Evolutionary conservation across 2,888 invertebrate genomes (phyloP), one percentile per base, ranked within the genome.

Genomic region (Platycheirus albimanus): DNA sequence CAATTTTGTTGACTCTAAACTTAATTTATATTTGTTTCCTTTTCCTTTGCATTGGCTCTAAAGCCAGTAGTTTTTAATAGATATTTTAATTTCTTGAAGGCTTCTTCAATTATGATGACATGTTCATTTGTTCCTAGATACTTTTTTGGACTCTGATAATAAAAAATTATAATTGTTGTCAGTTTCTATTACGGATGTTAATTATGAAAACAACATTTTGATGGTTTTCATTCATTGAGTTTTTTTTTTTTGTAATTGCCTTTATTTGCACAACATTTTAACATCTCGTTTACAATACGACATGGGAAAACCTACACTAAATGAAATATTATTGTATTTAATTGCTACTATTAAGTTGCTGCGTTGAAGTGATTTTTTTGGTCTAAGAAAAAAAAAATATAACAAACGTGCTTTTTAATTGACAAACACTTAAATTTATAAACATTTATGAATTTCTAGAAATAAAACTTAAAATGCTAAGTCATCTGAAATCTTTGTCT

Each of bases 181-280:
- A 33, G 52, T 52, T 52, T 52, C 52, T 52, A 52, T 33, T 33
- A 33, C 15, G 28, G 28, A 33, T 15, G 11, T 17, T 52, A 17
- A 20, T 20, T 24, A 47, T 24, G 17, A 20, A 47, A 47, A 24
- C 13, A 10, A 15, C 13, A 15, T 28, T 51, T 51, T 28, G 30
- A 33, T 33, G 30, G 7, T 36, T 38, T 38, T 38, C 13, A 6
- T 15, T 38, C 7, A 33, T 33, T 30, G 17, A 30, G 28, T 49
- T 28, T 28, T 28, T 6, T 15, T 33, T 19, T 28, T 52, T 33
- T 33, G 33, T 52, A 52, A 52, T 52, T 52, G 52, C 19, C 33
- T 52, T 36, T 33, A 36, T 52, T 19, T 52, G 52, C 19, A 2
- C 19, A 33, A 36, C 19, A 33, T 11, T 52, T 52, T 52, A 52